phyloP scores from a whole-genome alignment of 2,888 invertebrate genomes.

The Agonopterix heracliana region DNA sequence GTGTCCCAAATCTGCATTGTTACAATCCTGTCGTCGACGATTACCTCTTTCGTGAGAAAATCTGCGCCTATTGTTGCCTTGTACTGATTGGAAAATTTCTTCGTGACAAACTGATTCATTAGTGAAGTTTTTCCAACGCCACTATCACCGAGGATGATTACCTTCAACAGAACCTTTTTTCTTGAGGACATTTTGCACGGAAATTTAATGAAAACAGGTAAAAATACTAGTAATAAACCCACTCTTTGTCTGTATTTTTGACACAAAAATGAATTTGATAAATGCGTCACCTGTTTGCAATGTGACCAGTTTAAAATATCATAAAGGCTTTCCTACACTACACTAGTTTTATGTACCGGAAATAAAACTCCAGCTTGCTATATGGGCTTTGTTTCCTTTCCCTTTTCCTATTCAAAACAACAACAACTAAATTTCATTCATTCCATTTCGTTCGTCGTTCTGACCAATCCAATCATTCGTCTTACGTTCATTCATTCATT shows the following conservation, averaged over 20 bases:
- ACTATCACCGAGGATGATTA: constrained; percentile 98
- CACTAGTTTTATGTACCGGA: too few species aligned
- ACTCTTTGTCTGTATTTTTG: constrained; percentile 71
- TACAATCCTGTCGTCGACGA: constrained; percentile 98
- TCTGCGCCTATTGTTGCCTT: constrained; percentile 99
- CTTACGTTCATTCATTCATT: too few species aligned
- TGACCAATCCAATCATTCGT: too few species aligned
- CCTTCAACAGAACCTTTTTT: constrained; percentile 98
- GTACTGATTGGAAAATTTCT: constrained; percentile 99
- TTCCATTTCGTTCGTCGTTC: too few species aligned
- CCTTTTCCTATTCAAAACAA: too few species aligned
- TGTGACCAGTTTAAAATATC: constrained; percentile 33
- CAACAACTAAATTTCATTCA: too few species aligned
- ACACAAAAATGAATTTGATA: constrained; percentile 60
- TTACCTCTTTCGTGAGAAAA: constrained; percentile 99
- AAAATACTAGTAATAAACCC: constrained; percentile 56
- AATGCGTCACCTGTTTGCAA: constrained; percentile 72
- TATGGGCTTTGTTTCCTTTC: too few species aligned
- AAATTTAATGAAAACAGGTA: constrained; percentile 14
- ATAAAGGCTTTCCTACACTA: too few species aligned
- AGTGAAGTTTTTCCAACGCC: constrained; percentile 99
- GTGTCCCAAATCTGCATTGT: constrained; percentile 99
- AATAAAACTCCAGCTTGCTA: too few species aligned
- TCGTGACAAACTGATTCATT: constrained; percentile 99
- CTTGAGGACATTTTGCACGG: constrained; percentile 85